A percentile compares a stretch with the other conserved stretches of the same genome.
phyloP scores from a whole-genome alignment of 2,888 invertebrate species.

The Chalcis sispes region DNA sequence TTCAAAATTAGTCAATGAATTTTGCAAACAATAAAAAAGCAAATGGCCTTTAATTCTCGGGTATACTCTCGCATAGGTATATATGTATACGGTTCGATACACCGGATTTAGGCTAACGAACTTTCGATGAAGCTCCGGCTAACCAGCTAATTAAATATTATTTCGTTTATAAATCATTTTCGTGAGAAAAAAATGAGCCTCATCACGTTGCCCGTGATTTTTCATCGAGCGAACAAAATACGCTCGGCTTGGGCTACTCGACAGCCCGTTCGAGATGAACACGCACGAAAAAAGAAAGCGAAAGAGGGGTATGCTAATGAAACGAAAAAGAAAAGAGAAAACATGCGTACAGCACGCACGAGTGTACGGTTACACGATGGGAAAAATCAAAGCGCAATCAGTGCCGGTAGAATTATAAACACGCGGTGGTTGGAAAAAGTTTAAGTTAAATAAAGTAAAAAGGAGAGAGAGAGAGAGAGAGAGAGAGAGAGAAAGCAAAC shows the following conservation, averaged over 20 bases:
- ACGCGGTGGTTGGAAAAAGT: constrained; percentile 20
- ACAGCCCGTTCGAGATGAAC: not conserved
- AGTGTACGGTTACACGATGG: not conserved
- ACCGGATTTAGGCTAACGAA: constrained; percentile 41
- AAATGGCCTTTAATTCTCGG: constrained; percentile 45
- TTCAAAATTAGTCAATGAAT: no score
- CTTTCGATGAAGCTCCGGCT: constrained; percentile 35
- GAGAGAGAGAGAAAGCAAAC: not conserved
- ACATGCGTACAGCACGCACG: no score
- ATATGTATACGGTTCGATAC: not conserved
- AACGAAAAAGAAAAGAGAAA: not conserved
- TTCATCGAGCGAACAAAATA: no score
- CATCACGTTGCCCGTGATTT: not conserved
- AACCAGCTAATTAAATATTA: constrained; percentile 51
- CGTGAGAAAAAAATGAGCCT: constrained; percentile 28
- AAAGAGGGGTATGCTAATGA: not conserved
- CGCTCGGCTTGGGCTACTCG: no score
- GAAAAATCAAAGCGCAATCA: constrained; percentile 54
- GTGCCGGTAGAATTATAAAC: constrained; percentile 40
- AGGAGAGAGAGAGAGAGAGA: constrained; percentile 24
- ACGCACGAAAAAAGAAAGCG: not conserved
- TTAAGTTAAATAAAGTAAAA: not conserved
- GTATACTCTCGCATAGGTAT: not conserved
- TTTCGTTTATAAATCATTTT: constrained; percentile 38
- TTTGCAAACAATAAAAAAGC: constrained; percentile 56